Evolutionary conservation across 2,113 vertebrate genomes (phyloP).

Genomic region (Lucifuga dentata): DNA sequence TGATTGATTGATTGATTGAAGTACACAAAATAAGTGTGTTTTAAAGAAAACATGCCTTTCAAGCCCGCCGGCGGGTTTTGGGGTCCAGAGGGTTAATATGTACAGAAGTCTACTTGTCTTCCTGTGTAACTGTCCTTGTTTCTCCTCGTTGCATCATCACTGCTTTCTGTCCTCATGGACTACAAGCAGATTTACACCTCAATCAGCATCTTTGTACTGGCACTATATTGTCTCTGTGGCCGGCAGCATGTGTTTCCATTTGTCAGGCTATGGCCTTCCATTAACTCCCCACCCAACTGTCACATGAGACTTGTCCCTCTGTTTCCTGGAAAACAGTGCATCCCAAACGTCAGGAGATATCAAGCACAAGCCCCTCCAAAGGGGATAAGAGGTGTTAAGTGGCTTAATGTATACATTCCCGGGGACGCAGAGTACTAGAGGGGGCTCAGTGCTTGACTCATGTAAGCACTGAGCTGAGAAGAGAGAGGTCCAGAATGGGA

Average conservation of each 20-base stretch:
- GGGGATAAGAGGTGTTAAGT: background rate
- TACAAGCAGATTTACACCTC: constrained; percentile 64
- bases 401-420: constrained; percentile 29
- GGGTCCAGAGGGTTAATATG: too few species aligned
- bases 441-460: background rate
- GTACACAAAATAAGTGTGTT: too few species aligned
- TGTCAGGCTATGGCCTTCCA: constrained; percentile 54
- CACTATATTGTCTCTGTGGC: constrained; percentile 58
- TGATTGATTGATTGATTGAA: too few species aligned
- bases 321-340: constrained; percentile 40
- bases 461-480: constrained; percentile 1
- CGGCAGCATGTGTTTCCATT: constrained; percentile 72
- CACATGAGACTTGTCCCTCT: constrained; percentile 38
- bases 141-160: constrained; percentile 47
- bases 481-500: background rate
- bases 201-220: constrained; percentile 63
- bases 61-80: too few species aligned
- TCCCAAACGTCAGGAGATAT: constrained; percentile 20
- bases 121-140: constrained; percentile 32
- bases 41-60: too few species aligned
- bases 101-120: background rate
- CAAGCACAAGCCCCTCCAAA: background rate
- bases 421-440: background rate
- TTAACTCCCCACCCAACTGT: constrained; percentile 38
- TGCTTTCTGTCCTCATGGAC: constrained; percentile 48